Evolutionary conservation across 1,140 invertebrate species (phyloP).

Genomic region (Octopus bimaculoides): DNA sequence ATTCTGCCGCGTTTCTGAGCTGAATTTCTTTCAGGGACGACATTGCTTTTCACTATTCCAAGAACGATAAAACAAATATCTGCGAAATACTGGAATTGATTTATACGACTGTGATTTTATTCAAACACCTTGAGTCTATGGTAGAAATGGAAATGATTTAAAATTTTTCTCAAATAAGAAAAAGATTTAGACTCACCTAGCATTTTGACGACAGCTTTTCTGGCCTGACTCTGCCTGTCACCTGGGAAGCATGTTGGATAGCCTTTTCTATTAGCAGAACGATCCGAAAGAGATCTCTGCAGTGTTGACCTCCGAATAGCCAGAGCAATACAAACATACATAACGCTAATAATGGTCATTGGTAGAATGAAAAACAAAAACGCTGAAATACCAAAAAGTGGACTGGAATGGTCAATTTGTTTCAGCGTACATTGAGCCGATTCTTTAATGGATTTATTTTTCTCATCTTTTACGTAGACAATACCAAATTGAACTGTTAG

Average conservation of each 20-base stretch:
- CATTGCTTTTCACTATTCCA: too few relatives aligned
- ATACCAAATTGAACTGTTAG: slow-evolving; percentile 42
- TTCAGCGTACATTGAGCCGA: slow-evolving; percentile 40
- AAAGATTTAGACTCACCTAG: slow-evolving; percentile 28
- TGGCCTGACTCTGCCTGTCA: slow-evolving; percentile 30
- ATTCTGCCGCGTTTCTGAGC: too few relatives aligned
- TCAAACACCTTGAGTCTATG: too few relatives aligned
- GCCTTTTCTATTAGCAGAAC: slow-evolving; percentile 19
- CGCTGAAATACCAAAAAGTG: slow-evolving; percentile 37
- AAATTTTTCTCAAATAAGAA: too few relatives aligned
- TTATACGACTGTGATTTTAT: too few relatives aligned
- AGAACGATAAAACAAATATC: too few relatives aligned
- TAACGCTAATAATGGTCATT: slow-evolving; percentile 50
- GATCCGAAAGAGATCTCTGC: slow-evolving; percentile 20
- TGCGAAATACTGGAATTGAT: too few relatives aligned
- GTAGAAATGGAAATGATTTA: too few relatives aligned
- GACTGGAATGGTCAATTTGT: slow-evolving; percentile 23
- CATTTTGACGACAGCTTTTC: slow-evolving; percentile 48
- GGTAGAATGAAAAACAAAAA: slow-evolving; percentile 54
- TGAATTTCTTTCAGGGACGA: too few relatives aligned
- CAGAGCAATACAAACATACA: slow-evolving; percentile 52
- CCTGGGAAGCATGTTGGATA: slow-evolving; percentile 18
- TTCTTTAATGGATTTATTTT: slow-evolving; percentile 55
- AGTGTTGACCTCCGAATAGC: slow-evolving; percentile 45
- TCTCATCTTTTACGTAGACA: slow-evolving; percentile 29